phyloP scores from a whole-genome alignment of 2,113 vertebrate species.

The Grammomys dolichurus region DNA sequence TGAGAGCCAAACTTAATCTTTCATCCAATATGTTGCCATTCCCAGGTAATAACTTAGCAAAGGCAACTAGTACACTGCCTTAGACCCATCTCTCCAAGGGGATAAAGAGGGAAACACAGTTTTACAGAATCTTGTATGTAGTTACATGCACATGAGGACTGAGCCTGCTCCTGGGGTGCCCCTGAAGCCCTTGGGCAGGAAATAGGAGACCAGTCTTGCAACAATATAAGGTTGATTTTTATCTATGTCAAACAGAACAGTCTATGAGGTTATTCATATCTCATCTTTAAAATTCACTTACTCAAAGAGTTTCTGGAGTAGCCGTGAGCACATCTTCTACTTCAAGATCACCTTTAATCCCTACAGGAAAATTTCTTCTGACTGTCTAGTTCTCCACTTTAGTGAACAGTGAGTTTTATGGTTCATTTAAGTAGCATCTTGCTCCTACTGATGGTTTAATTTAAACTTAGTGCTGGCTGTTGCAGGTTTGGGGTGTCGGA shows the following conservation, averaged over 20 bases:
- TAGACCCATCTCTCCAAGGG: neutral
- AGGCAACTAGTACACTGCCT: neutral
- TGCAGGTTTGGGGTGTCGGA: neutral
- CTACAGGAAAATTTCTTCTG: neutral
- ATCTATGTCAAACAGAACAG: neutral
- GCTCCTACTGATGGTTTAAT: neutral
- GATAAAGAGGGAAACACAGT: neutral
- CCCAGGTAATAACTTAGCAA: neutral
- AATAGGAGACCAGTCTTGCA: neutral
- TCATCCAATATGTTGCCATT: neutral
- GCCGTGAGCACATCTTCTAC: neutral
- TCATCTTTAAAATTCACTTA: neutral
- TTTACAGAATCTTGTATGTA: neutral
- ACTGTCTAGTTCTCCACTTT: neutral
- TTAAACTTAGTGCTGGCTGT: neutral
- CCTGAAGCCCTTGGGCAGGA: neutral
- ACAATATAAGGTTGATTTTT: neutral
- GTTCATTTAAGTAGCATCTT: constrained; percentile 5
- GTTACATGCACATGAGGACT: neutral
- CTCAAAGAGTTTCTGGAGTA: neutral
- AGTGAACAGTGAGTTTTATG: neutral
- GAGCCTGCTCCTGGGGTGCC: neutral
- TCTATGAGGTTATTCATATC: neutral
- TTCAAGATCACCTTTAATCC: neutral
- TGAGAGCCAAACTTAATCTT: neutral